Evolutionary conservation across 2,888 invertebrate genomes (phyloP), one percentile per base, ranked within the genome.

Genomic region (Tenthredo livida): DNA sequence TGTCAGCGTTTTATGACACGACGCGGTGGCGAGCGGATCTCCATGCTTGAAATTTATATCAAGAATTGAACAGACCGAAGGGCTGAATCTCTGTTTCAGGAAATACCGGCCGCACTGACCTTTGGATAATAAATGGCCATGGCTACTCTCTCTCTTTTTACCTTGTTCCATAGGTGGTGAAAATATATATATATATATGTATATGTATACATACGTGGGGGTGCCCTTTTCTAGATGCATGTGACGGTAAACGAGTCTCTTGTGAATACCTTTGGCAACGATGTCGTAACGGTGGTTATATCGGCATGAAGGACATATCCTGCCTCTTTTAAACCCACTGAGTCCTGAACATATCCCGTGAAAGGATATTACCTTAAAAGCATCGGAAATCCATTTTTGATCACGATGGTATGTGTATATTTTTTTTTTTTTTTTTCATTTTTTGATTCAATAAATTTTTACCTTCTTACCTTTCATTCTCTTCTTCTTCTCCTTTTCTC

Each of bases 201-300:
- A 15, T 12, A 47, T 50, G 15, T 15, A 33, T 29, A 29, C 29
- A 29, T 29, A 29, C 2, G 15, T 50, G 17, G n/a, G 54, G n/a
- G 17, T 17, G 21, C 7, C 67, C 67, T 83, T 83, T 65, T 33
- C 67, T 12, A 17, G 33, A 67, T 67, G 29, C 67, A 15, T 67
- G 17, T 15, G 33, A 25, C 67, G 21, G 72, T 73, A 73, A 43
- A 73, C 72, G 72, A 73, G 72, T 73, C 72, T 73, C 72, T 73
- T 10, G 72, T n/a, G 72, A 43, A 73, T 73, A 73, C 72, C 72
- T 73, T 73, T 12, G 72, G 40, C 40, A 73, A 73, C 43, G 72
- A 73, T 73, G 72, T 43, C 72, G 72, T 73, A 43, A 73, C 72
- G 43, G 72, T 17, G 43, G 72, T 73, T 73, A 73, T 73, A 43